phyloP scores from a whole-genome alignment of 2,113 vertebrate species.

The Struthio camelus region DNA sequence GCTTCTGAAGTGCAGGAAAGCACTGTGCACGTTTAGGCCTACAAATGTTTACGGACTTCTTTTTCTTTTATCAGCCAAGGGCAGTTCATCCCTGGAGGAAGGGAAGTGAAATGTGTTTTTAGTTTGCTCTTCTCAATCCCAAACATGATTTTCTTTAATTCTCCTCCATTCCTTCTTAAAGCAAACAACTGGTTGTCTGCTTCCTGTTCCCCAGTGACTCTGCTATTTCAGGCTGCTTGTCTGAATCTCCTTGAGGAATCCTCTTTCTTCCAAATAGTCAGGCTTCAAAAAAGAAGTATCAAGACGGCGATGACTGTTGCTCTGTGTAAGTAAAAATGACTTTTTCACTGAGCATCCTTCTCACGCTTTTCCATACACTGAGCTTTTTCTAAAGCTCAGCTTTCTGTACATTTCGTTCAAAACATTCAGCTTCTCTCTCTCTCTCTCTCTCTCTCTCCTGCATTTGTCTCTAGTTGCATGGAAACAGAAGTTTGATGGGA shows the following conservation, averaged over 20 bases:
- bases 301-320: background rate
- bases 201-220: background rate
- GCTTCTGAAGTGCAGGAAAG: background rate
- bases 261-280: background rate
- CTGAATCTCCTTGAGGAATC: slow-evolving; percentile 21
- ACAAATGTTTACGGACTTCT: background rate
- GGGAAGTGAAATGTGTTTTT: background rate
- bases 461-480: background rate
- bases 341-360: background rate
- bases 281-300: slow-evolving; percentile 20
- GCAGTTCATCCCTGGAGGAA: background rate
- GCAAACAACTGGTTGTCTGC: background rate
- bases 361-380: background rate
- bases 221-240: background rate
- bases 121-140: background rate
- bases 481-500: background rate
- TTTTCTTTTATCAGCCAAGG: background rate
- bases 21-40: background rate
- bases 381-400: background rate
- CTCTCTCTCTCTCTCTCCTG: background rate
- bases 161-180: background rate
- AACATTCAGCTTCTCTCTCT: background rate
- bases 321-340: background rate
- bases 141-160: slow-evolving; percentile 17
- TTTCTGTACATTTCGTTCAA: background rate